Percentiles rank a stretch among this genome's conserved stretches.
Conservation (phyloP, 2,888 invertebrate species). For the Cryptocephalus moraei region DNA sequence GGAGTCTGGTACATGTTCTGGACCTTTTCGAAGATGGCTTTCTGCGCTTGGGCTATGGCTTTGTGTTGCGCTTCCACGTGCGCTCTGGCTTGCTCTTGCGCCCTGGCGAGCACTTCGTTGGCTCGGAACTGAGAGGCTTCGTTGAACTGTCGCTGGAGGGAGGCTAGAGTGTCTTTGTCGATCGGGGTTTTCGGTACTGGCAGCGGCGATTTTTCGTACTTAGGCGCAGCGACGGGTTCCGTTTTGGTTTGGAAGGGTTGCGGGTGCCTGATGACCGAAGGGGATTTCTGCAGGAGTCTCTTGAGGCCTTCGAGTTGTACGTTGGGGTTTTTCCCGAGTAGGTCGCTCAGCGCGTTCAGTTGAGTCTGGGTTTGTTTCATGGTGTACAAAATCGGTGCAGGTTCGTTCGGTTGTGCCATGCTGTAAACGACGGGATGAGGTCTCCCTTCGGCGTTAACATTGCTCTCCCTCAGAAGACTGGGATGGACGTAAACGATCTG, state of each 20-base stretch:
- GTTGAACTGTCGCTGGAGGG: conserved; percentile 28
- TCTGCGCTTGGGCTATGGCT: conserved; percentile 23
- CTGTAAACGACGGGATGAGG: too few relatives aligned
- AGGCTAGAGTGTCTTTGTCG: conserved; percentile 13
- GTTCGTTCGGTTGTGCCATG: not conserved
- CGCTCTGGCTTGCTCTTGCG: conserved; percentile 26
- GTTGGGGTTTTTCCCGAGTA: conserved; percentile 42
- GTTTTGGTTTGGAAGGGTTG: conserved; percentile 15
- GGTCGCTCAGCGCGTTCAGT: conserved; percentile 38
- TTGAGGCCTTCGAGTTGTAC: conserved; percentile 44
- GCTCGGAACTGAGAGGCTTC: conserved; percentile 25
- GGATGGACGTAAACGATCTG: conserved; percentile 18
- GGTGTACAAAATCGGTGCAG: conserved; percentile 4
- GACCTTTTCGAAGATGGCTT: conserved; percentile 15
- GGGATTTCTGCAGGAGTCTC: conserved; percentile 31
- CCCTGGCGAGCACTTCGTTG: conserved; percentile 22
- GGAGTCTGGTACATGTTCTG: conserved; percentile 2
- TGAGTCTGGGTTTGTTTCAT: conserved; percentile 8
- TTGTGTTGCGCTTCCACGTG: conserved; percentile 27
- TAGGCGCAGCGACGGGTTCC: conserved; percentile 38
- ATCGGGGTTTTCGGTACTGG: not conserved
- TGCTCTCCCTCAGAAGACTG: conserved; percentile 8
- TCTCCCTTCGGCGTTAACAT: conserved; percentile 6
- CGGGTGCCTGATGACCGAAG: not conserved
- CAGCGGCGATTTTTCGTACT: conserved; percentile 16